These are phyloP conservation scores for Pristiophorus japonicus DNA, from an alignment of 2,113 vertebrate species.

Conservation along the genomic window DNA sequence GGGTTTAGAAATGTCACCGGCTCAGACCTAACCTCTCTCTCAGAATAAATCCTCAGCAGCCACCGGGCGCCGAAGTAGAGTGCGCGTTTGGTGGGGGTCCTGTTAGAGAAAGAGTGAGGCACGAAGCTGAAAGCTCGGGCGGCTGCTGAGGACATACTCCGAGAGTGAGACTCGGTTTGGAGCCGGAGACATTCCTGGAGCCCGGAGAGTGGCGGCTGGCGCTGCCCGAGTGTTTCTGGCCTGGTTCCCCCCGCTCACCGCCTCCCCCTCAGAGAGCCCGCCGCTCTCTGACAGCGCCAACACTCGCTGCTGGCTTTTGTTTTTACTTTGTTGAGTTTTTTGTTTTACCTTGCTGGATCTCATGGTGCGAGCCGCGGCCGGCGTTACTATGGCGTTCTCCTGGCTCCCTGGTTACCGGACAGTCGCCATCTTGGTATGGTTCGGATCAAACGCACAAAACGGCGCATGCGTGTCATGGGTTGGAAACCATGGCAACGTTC, in stretches of 20 bases:
- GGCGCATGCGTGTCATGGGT: not conserved
- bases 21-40: no score
- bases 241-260: not conserved
- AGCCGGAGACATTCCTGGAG: not conserved
- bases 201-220: not conserved
- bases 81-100: no score
- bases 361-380: not conserved
- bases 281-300: not conserved
- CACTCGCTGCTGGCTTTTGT: not conserved
- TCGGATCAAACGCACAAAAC: not conserved
- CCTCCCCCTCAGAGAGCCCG: not conserved
- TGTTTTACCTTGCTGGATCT: slow-evolving; percentile 4
- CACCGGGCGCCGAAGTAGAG: no score
- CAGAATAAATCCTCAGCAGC: no score
- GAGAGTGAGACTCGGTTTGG: not conserved
- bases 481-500: not conserved
- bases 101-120: no score
- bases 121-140: no score
- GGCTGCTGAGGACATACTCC: not conserved
- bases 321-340: no score
- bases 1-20: not conserved
- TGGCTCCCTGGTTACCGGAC: not conserved
- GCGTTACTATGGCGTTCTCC: not conserved
- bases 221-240: not conserved
- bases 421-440: not conserved